Conservation (phyloP, 1,140 invertebrate species). For the Mercenaria mercenaria region DNA sequence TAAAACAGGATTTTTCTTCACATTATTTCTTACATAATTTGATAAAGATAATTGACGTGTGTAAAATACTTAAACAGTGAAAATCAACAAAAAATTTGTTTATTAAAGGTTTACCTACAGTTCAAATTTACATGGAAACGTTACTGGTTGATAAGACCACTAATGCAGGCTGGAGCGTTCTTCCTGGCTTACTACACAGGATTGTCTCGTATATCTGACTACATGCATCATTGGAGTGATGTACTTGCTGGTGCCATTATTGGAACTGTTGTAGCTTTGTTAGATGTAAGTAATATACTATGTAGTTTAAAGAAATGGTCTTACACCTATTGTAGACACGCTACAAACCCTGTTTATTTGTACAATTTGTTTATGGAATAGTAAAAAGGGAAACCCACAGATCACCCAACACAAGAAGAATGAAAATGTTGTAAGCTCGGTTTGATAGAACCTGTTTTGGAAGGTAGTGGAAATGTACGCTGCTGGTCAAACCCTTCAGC, state of each 20-base stretch:
- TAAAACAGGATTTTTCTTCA: too few species aligned
- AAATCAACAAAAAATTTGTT: too few species aligned
- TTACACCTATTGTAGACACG: not conserved
- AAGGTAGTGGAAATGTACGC: too few species aligned
- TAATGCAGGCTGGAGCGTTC: slow-evolving; percentile 88
- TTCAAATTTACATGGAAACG: slow-evolving; percentile 91
- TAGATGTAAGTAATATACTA: slow-evolving; percentile 80
- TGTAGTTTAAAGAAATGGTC: too few species aligned
- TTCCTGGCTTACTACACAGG: slow-evolving; percentile 88
- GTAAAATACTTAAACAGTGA: too few species aligned
- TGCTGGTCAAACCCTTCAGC: not conserved
- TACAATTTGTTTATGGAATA: too few species aligned
- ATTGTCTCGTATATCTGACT: slow-evolving; percentile 94
- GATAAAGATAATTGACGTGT: too few species aligned
- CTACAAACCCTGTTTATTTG: not conserved
- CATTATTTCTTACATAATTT: too few species aligned
- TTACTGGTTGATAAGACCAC: slow-evolving; percentile 89
- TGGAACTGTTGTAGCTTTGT: slow-evolving; percentile 88
- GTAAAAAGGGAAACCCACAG: too few species aligned
- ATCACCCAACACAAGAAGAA: not conserved
- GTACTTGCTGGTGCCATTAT: slow-evolving; percentile 90
- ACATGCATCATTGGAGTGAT: slow-evolving; percentile 99
- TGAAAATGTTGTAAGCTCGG: too few species aligned
- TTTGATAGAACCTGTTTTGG: not conserved
- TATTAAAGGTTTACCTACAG: slow-evolving; percentile 93